Conservation (phyloP, 2,797 vertebrate species). For the Acropternis orthonyx region DNA sequence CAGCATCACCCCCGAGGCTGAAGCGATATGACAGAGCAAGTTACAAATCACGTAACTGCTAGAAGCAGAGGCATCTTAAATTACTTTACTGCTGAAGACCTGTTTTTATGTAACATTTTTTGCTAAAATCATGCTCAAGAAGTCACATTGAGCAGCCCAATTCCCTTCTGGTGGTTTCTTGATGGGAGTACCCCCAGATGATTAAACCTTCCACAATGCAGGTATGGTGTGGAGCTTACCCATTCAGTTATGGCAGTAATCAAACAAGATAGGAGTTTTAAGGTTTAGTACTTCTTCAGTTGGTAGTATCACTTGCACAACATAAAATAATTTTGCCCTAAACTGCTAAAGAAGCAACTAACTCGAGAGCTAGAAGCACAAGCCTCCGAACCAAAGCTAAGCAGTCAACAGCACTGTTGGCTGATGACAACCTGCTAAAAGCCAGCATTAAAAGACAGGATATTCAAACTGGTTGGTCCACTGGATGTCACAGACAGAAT, state of each 20-base stretch:
- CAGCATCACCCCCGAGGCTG: accelerated
- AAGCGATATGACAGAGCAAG: accelerated
- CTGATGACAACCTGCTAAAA: background rate
- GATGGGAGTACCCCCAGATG: background rate
- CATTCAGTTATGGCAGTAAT: background rate
- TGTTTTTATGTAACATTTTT: background rate
- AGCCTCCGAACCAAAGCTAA: background rate
- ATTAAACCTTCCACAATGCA: background rate
- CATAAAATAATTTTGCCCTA: background rate
- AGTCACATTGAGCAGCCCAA: background rate
- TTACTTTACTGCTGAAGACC: background rate
- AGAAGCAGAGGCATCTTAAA: background rate
- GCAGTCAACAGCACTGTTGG: background rate
- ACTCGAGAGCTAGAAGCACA: background rate
- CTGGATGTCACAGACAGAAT: background rate
- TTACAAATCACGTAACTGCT: accelerated
- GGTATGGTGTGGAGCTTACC: background rate
- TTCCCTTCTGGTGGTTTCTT: background rate
- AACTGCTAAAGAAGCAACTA: background rate
- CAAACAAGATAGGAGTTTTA: background rate
- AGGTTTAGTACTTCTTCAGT: background rate
- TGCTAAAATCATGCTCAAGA: background rate
- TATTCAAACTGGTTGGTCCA: background rate
- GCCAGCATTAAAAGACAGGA: background rate
- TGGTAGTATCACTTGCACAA: background rate